Conservation (phyloP, 2,797 vertebrate genomes). For the Phalanger gymnotis region DNA sequence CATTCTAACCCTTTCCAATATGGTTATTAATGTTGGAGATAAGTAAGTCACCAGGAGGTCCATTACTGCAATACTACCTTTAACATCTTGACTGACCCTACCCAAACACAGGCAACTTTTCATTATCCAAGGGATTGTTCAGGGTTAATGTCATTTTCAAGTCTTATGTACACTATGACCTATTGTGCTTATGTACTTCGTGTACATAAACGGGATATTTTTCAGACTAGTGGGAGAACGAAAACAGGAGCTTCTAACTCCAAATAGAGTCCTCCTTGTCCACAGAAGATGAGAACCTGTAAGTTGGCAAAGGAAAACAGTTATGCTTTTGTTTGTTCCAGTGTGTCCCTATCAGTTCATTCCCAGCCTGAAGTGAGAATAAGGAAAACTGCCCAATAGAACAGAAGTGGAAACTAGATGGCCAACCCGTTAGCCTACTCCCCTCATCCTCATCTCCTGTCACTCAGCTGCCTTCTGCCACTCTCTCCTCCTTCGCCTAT, state of each 20-base stretch:
- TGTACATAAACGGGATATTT: background rate
- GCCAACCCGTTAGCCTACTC: no score
- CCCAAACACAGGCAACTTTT: background rate
- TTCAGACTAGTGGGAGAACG: background rate
- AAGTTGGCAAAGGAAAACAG: background rate
- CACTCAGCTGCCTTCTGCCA: background rate
- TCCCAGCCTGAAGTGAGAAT: background rate
- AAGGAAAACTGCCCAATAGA: background rate
- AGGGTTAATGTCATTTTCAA: background rate
- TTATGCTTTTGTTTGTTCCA: background rate
- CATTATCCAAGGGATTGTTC: background rate
- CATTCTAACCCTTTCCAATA: background rate
- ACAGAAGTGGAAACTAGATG: background rate
- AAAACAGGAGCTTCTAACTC: background rate
- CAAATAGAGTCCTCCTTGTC: background rate
- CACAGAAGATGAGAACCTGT: background rate
- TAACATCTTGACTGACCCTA: background rate
- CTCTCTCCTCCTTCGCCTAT: background rate
- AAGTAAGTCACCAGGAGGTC: background rate
- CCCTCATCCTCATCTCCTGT: background rate
- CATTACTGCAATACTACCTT: background rate
- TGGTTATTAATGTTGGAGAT: background rate
- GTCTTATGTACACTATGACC: background rate
- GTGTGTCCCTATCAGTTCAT: background rate
- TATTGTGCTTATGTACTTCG: background rate